Evolutionary conservation across 37 sponge, comb jelly and placozoan genomes (phyloP).

Genomic region (Ephydatia muelleri): DNA sequence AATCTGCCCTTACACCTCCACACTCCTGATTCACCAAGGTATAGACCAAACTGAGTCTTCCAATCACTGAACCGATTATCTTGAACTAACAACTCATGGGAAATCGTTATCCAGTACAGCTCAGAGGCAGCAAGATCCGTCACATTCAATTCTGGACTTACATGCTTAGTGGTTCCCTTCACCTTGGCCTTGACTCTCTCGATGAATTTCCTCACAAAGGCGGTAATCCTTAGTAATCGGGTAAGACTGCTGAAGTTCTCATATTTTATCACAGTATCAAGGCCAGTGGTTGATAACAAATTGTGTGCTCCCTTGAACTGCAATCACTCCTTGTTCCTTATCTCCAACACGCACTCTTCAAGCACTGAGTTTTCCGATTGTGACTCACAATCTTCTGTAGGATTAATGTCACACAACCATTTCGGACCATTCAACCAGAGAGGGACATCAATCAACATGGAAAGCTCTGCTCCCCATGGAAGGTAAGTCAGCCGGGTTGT

Average conservation of each 20-base stretch:
- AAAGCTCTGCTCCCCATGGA: slow-evolving; percentile 9
- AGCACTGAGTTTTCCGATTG: neutral
- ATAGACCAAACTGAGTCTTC: slow-evolving; percentile 14
- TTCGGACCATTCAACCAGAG: slow-evolving; percentile 9
- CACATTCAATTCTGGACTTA: no score
- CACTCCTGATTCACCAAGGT: neutral
- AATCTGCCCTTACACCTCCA: slow-evolving; percentile 40
- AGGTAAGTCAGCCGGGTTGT: slow-evolving; percentile 39
- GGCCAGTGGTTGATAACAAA: neutral
- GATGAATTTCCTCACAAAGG: neutral
- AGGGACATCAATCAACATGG: neutral
- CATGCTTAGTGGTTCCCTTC: no score
- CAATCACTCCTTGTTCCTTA: slow-evolving; percentile 1
- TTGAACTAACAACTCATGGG: no score
- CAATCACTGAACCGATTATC: neutral
- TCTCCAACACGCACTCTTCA: slow-evolving; percentile 1
- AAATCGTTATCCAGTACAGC: neutral
- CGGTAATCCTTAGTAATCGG: neutral
- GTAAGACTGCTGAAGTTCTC: neutral
- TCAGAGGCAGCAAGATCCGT: neutral
- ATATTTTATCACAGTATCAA: neutral
- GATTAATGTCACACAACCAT: neutral
- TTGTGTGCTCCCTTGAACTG: neutral
- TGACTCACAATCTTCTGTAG: neutral
- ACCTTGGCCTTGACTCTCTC: neutral